A percentile compares a stretch with the other conserved stretches of the same genome.
Evolutionary conservation across 2,888 invertebrate species (phyloP).

Genomic region (Xestia c-nigrum): DNA sequence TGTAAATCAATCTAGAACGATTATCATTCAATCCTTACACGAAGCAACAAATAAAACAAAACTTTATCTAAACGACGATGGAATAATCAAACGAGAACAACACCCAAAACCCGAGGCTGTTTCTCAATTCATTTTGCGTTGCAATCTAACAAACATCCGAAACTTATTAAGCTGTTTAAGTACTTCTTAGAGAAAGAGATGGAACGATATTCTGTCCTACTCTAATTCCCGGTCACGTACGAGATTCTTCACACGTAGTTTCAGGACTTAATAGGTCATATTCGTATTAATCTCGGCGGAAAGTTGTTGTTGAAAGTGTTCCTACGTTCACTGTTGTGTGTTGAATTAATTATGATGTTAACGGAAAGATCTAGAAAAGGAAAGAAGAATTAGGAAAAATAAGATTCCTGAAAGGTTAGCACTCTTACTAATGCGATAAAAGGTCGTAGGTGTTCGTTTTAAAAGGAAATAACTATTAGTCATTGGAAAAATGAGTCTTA

Average conservation of each 20-base stretch:
- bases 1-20: slow-evolving; percentile 6
- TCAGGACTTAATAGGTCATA: slow-evolving; percentile 68
- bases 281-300: slow-evolving; percentile 59
- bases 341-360: slow-evolving; percentile 53
- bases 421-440: not conserved
- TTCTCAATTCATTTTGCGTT: slow-evolving; percentile 67
- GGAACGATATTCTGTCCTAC: slow-evolving; percentile 17
- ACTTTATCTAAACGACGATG: slow-evolving; percentile 28
- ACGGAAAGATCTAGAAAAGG: slow-evolving; percentile 15
- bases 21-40: slow-evolving; percentile 20
- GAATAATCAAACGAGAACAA: slow-evolving; percentile 56
- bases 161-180: slow-evolving; percentile 69
- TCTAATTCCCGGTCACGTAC: slow-evolving; percentile 57
- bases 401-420: not conserved
- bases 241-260: slow-evolving; percentile 68
- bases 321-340: slow-evolving; percentile 35
- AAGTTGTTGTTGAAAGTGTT: slow-evolving; percentile 62
- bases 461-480: not conserved
- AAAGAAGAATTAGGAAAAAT: not conserved
- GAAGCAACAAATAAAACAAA: slow-evolving; percentile 38
- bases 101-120: slow-evolving; percentile 33
- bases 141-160: slow-evolving; percentile 69
- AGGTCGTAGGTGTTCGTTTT: not conserved
- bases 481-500: not conserved
- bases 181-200: slow-evolving; percentile 55